These are phyloP conservation scores for Gobio gobio DNA, from an alignment of 2,113 vertebrate species.

Conservation along the genomic window DNA sequence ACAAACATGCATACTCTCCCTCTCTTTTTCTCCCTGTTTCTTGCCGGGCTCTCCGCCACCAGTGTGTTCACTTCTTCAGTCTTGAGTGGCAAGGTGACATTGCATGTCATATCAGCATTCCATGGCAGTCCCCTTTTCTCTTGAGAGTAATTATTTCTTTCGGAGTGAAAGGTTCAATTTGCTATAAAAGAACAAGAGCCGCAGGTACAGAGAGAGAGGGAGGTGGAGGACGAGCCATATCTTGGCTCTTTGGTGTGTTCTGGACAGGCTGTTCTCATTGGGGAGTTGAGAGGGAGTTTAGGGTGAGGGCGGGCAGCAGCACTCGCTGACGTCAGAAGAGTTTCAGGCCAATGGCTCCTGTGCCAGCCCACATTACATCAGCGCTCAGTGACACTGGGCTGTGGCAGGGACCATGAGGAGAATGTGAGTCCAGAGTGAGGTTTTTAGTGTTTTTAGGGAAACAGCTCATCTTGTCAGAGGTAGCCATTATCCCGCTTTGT, in stretches of 20 bases:
- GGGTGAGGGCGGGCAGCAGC: constrained; percentile 22
- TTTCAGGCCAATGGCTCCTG: constrained; percentile 49
- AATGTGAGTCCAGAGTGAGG: constrained; percentile 6
- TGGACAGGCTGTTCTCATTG: constrained; percentile 68
- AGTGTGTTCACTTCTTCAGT: constrained; percentile 66
- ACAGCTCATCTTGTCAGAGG: background rate
- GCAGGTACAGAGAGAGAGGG: constrained; percentile 68
- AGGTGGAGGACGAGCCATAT: constrained; percentile 64
- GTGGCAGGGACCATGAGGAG: background rate
- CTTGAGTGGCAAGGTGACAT: constrained; percentile 91
- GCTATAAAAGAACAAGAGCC: constrained; percentile 84
- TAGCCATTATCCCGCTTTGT: constrained; percentile 3
- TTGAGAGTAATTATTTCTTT: constrained; percentile 89
- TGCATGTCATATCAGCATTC: constrained; percentile 88
- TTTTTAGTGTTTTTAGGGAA: background rate
- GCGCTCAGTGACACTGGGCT: constrained; percentile 37
- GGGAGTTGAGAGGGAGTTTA: constrained; percentile 46
- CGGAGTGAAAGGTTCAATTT: constrained; percentile 88
- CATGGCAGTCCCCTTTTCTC: constrained; percentile 80
- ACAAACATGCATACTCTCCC: constrained; percentile 41
- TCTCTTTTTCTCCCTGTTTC: constrained; percentile 51
- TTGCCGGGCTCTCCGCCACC: constrained; percentile 55
- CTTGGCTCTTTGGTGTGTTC: constrained; percentile 62
- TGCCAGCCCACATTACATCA: constrained; percentile 66
- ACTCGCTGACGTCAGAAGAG: constrained; percentile 66